Evolutionary conservation across 2,113 vertebrate genomes (phyloP), one percentile per base, ranked within the genome.

Genomic region (Fregetta grallaria): DNA sequence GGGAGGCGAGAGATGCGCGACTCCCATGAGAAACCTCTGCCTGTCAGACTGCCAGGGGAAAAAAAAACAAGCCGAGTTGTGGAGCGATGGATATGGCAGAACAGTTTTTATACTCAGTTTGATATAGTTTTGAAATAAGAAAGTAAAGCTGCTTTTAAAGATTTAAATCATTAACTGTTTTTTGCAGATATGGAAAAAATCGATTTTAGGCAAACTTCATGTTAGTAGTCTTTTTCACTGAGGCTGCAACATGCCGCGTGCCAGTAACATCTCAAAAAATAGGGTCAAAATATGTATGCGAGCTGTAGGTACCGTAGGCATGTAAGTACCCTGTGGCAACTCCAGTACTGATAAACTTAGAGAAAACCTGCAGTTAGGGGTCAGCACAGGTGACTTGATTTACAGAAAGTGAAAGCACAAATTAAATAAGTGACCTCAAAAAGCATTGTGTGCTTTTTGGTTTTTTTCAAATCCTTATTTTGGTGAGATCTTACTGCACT

Each of bases 211-310:
- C 20, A 47, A 45, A 67, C 42, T 91, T 65, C 7, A 1, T 5
- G 3, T 34, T 29, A 11, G 4, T n/a, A 1, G 1, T 59, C 27
- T 58, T 52, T 74, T 70, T 58, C 34, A 29, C 7, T 12, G n/a
- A 67, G 21, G 3, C n/a, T 25, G 18, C n/a, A 36, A 26, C 0
- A 0, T 7, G 8, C 49, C 45, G 53, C 6, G 1, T 70, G 49
- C 29, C 49, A 21, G 19, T 76, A 68, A 27, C 15, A 4, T n/a
- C 21, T 42, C 7, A 8, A 27, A 85, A 88, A 20, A 18, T 5
- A 7, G 2, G 3, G 4, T 81, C 0, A 0, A 17, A 7, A 9
- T 58, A 17, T 30, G 5, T 71, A 18, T 6, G 0, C 38, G 20
- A 72, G 25, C 47, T 9, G 1, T 15, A 38, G 44, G 13, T 58